These are phyloP conservation scores for Symphodus melops DNA, from an alignment of 2,113 vertebrate species.

Conservation along the genomic window DNA sequence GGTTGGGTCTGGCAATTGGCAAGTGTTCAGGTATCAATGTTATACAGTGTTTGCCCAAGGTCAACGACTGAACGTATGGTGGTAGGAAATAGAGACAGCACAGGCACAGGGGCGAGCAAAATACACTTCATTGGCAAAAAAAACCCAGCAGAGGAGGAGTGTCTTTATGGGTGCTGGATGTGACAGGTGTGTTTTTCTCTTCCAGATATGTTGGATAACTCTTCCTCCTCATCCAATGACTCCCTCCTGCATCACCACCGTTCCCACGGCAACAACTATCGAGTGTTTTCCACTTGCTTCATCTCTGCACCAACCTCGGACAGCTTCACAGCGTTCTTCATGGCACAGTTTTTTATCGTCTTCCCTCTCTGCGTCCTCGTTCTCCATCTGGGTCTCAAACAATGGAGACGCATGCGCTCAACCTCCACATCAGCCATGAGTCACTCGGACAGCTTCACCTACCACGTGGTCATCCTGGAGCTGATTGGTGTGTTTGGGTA, in stretches of 20 bases:
- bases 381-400: conserved; percentile 7
- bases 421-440: neutral
- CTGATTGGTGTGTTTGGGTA: neutral
- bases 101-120: too few relatives aligned
- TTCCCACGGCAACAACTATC: neutral
- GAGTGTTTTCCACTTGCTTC: rapidly evolving
- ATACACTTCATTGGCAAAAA: too few relatives aligned
- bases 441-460: conserved; percentile 21
- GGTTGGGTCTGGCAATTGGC: too few relatives aligned
- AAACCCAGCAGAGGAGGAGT: too few relatives aligned
- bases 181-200: neutral
- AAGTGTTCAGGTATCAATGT: too few relatives aligned
- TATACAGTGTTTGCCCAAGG: too few relatives aligned
- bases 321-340: rapidly evolving
- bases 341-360: neutral
- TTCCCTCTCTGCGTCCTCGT: conserved; percentile 15
- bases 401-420: neutral
- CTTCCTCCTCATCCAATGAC: neutral
- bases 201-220: conserved; percentile 4
- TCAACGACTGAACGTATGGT: too few relatives aligned
- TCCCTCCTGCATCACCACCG: neutral
- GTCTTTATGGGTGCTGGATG: too few relatives aligned
- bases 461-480: conserved; percentile 12
- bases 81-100: too few relatives aligned
- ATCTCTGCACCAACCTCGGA: rapidly evolving